Conservation (phyloP, 23 tunicate species). For the Trididemnum clinides region DNA sequence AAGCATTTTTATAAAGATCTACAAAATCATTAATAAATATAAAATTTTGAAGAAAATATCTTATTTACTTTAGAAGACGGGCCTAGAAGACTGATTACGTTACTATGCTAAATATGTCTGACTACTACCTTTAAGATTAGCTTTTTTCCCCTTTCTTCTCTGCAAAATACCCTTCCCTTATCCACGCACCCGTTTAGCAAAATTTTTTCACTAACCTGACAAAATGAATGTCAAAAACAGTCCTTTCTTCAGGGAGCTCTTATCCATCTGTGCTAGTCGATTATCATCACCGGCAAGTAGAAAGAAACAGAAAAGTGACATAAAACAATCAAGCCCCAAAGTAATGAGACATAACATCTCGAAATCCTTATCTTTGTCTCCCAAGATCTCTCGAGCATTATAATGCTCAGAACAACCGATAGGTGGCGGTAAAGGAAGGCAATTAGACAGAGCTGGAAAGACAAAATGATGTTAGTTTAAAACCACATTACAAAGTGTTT, state of each 20-base stretch:
- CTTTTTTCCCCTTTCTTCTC: too few relatives aligned
- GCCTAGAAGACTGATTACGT: too few relatives aligned
- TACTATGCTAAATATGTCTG: too few relatives aligned
- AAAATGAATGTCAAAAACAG: conserved; percentile 11
- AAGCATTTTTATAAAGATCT: too few relatives aligned
- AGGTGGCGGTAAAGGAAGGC: conserved; percentile 90
- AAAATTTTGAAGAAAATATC: too few relatives aligned
- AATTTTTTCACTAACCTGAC: conserved; percentile 33
- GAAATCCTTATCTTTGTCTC: conserved; percentile 60
- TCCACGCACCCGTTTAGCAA: neutral
- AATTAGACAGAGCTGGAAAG: conserved; percentile 57
- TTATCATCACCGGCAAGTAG: conserved; percentile 37
- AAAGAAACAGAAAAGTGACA: neutral
- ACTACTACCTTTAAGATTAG: too few relatives aligned
- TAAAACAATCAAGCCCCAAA: neutral
- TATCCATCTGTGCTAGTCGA: neutral
- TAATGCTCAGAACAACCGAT: conserved; percentile 61
- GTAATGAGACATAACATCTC: conserved; percentile 46
- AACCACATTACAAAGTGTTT: too few relatives aligned
- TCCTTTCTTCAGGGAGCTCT: conserved; percentile 28
- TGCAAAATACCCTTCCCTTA: too few relatives aligned
- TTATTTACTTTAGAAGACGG: too few relatives aligned
- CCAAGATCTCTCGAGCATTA: conserved; percentile 28
- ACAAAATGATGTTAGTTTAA: too few relatives aligned
- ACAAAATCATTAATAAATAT: too few relatives aligned